Evolutionary conservation across 2,113 vertebrate genomes (phyloP), one percentile per base, ranked within the genome.

Genomic region (Xiphorhynchus elegans): DNA sequence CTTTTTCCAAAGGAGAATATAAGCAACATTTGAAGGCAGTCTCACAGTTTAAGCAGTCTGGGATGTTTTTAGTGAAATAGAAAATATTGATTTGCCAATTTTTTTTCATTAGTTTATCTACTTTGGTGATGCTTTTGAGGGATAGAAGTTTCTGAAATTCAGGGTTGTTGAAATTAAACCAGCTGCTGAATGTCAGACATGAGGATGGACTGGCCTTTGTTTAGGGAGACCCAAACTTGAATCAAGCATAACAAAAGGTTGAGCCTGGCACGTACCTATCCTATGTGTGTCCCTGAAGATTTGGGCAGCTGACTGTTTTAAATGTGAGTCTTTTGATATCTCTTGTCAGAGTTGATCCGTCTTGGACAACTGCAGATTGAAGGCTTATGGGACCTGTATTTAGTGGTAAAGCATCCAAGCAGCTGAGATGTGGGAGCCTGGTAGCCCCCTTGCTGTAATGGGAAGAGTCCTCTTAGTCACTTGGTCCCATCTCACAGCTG

Each of bases 271-370:
- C 8, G 10, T 21, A 37, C 18, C 7, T 7, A 17, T 50, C 17
- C 19, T 67, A 2, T 0, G 1, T 11, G 11, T 49, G 14, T 12
- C 24, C 8, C 40, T 47, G 17, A 17, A 64, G 13, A 16, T 8
- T 7, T 42, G 31, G 26, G 50, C 33, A 83, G 25, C 14, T 55
- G 28, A 11, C 46, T 55, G 3, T 89, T 75, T 82, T 26, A 76
- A 59, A 50, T 17, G 49, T 0, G 0, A 75, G 11, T 13, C 4
- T 37, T 82, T 12, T 28, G 31, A 3, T 68, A 44, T 75, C n/a
- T 84, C 26, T 72, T 62, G 18, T 42, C 44, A 46, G 52, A 82
- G 19, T 11, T 79, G 18, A 18, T 78, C 35, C 5, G 19, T 39
- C 28, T 72, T 37, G 42, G 44, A 50, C 4, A 53, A 50, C 56